These are phyloP conservation scores for Pristis pectinata DNA, from an alignment of 2,797 vertebrate species.

Conservation along the genomic window DNA sequence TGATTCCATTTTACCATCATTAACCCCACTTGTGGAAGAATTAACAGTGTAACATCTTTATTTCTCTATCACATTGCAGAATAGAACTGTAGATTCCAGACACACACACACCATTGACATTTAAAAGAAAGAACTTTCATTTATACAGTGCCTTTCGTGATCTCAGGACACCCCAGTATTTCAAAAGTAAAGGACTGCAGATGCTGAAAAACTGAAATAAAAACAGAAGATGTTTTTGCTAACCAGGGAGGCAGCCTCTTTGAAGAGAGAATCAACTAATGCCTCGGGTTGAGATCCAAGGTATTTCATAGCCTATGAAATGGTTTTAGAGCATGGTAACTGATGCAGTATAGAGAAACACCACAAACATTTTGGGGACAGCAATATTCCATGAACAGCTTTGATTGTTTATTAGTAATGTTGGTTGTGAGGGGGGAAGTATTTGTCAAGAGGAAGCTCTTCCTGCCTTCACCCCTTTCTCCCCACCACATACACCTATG, in stretches of 20 bases:
- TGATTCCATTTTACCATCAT: neutral
- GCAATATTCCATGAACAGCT: neutral
- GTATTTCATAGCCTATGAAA: neutral
- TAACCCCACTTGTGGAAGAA: neutral
- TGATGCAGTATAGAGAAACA: neutral
- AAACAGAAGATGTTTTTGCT: too few species aligned
- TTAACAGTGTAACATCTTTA: neutral
- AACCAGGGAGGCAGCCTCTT: too few species aligned
- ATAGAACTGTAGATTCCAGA: neutral
- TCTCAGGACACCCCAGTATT: neutral
- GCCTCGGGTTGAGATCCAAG: neutral
- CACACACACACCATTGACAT: neutral
- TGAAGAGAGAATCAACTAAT: too few species aligned
- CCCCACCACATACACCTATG: too few species aligned
- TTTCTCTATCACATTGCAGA: neutral
- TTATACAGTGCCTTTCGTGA: neutral
- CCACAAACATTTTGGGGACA: too few species aligned
- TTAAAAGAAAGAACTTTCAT: neutral
- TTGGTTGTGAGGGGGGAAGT: neutral
- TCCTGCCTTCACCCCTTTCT: too few species aligned
- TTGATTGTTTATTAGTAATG: neutral
- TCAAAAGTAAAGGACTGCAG: too few species aligned
- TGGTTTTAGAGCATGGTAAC: neutral
- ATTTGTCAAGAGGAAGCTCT: neutral
- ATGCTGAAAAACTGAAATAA: too few species aligned